Base-by-base conservation (phyloP, 2,888 invertebrate species). In the Drosophila hamatofila region DNA sequence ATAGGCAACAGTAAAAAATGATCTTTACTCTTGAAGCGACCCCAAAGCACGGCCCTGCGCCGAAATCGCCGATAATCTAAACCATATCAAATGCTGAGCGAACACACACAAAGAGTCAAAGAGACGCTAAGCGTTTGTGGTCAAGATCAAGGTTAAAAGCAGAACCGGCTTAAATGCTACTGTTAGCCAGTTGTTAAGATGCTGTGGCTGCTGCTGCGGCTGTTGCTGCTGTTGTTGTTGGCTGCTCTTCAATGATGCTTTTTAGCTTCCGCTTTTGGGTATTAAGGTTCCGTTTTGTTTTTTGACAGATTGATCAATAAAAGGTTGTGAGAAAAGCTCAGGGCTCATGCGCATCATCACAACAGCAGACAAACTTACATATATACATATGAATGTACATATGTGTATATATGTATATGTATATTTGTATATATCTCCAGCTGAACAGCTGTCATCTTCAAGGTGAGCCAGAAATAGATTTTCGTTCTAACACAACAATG, bases 61-160 rank as follows among this genome's bases (percentile, higher is more conserved):
- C n/a, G 61, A 79, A 75, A 75, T 65, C 70, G 9, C 35, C 21
- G 56, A 41, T 51, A 51, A 64, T 41, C 54, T 9, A 44, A 65
- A 39, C 59, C 42, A 39, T 35, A 59, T 55, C 44, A 49, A 41
- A 44, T 27, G 27, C 21, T 35, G 35, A 42, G 11, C 23, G 21
- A 11, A 16, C 25, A 42, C 27, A 55, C 27, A 25, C 39, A 57
- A 54, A 42, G 58, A 68, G 30, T 42, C 37, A 57, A 25, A 52
- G 14, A 54, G 37, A 27, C 59, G 23, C 16, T 56, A 56, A 41
- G n/a, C 41, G 61, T 52, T 80, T 80, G 79, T 90, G 91, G 91
- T 90, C 91, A 89, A 89, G 89, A 90, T 91, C 91, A 91, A 82
- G 90, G 89, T 44, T 79, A 66, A 70, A 57, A 55, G 37, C 46